Evolutionary conservation across 2,113 vertebrate genomes (phyloP).

Genomic region (Corvus hawaiiensis): DNA sequence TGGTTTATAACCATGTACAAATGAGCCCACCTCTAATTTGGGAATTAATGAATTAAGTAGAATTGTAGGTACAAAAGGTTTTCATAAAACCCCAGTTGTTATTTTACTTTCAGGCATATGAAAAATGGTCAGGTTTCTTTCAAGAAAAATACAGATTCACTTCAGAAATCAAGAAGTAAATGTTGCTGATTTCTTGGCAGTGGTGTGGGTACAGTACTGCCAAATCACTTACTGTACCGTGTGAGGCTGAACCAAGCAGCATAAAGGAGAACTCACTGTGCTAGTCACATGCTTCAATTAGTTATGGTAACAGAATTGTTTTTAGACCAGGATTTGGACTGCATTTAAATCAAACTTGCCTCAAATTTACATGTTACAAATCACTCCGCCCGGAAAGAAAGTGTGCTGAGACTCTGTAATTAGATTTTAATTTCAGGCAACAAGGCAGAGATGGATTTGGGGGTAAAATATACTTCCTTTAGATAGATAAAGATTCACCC

Average conservation of each 20-base stretch:
- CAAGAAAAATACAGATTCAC: background rate
- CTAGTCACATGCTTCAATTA: constrained; percentile 57
- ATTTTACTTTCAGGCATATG: background rate
- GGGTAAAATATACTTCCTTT: background rate
- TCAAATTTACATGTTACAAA: constrained; percentile 49
- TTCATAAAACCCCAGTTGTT: background rate
- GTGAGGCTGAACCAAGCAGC: constrained; percentile 16
- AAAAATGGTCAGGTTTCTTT: background rate
- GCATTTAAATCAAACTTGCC: constrained; percentile 55
- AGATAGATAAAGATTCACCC: background rate
- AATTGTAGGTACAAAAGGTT: background rate
- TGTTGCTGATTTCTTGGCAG: constrained; percentile 51
- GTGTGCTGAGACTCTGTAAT: constrained; percentile 34
- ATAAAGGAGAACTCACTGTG: constrained; percentile 36
- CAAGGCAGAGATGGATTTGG: background rate
- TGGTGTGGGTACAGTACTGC: background rate
- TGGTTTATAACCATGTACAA: background rate
- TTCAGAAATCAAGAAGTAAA: constrained; percentile 34
- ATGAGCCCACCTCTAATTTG: background rate
- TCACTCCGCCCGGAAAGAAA: constrained; percentile 11
- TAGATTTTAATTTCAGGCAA: constrained; percentile 51
- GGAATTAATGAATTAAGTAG: background rate
- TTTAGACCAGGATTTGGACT: constrained; percentile 45
- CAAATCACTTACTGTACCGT: constrained; percentile 26
- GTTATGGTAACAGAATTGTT: constrained; percentile 60